Percentiles rank a stretch among this genome's conserved stretches.
Evolutionary conservation across 2,888 invertebrate genomes (phyloP).

Genomic region (Tachystola acroxantha): DNA sequence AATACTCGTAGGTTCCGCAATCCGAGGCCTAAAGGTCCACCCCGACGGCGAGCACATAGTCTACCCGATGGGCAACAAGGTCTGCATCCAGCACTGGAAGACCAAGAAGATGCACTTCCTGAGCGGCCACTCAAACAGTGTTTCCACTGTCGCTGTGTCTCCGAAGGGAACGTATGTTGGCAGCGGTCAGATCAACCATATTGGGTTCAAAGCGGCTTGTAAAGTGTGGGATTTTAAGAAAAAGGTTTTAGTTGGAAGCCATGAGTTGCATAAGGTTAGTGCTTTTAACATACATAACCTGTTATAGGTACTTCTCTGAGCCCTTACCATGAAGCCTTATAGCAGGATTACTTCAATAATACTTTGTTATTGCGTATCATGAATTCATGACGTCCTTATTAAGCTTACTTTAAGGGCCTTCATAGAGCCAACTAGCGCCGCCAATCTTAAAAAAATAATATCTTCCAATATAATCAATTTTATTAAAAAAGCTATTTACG

Average conservation of each 20-base stretch:
- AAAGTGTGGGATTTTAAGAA: constrained; percentile 92
- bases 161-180: constrained; percentile 86
- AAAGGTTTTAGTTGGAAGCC: constrained; percentile 79
- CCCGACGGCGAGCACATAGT: constrained; percentile 84
- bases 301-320: too few species aligned
- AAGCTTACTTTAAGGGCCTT: too few species aligned
- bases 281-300: too few species aligned
- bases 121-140: constrained; percentile 87
- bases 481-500: too few species aligned
- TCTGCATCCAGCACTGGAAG: constrained; percentile 83
- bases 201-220: constrained; percentile 92
- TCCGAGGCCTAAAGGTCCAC: constrained; percentile 83
- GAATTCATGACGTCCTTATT: too few species aligned
- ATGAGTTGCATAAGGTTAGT: constrained; percentile 89
- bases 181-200: constrained; percentile 93
- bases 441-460: too few species aligned
- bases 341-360: too few species aligned
- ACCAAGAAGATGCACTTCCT: constrained; percentile 86
- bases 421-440: too few species aligned
- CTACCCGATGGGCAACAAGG: constrained; percentile 88
- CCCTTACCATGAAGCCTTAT: too few species aligned
- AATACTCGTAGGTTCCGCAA: constrained; percentile 57
- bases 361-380: too few species aligned
- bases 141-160: constrained; percentile 88
- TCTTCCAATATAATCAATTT: too few species aligned